Percentiles rank a stretch among this genome's conserved stretches.
Evolutionary conservation across 2,113 vertebrate genomes (phyloP).

Genomic region (Danio rerio): GRCz12tu NC_133192.1:34259501-34260000

Average conservation of each 20-base stretch:
- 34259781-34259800: background rate
- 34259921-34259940: background rate
- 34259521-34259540: too few relatives aligned
- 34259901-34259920: background rate
- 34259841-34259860: slow-evolving; percentile 9
- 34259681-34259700: background rate
- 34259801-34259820: background rate
- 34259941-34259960: background rate
- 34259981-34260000: too few relatives aligned
- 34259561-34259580: background rate
- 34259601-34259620: background rate
- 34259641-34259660: background rate
- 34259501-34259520: too few relatives aligned
- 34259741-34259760: background rate
- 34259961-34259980: background rate
- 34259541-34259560: background rate
- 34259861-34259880: background rate
- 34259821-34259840: background rate
- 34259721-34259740: background rate
- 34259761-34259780: background rate
- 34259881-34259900: background rate
- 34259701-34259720: background rate
- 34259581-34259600: background rate
- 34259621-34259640: background rate
- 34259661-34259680: background rate